These are phyloP conservation scores for Macrochelys suwanniensis DNA, from an alignment of 2,797 vertebrate species.

Conservation along the genomic window DNA sequence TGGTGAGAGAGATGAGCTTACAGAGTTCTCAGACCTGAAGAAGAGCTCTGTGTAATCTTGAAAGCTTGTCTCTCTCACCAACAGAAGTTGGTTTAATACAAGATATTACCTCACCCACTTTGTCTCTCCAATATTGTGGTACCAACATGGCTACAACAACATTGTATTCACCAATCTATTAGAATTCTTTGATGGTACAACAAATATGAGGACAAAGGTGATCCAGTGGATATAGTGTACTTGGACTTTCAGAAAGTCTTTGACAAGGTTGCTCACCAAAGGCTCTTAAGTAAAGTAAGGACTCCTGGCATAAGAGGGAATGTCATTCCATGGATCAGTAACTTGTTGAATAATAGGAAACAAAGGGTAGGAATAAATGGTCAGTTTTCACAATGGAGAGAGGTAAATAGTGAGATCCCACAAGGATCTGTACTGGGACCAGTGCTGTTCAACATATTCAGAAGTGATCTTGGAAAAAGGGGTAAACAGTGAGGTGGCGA, in stretches of 20 bases:
- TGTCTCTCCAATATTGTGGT: background rate
- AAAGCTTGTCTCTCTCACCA: background rate
- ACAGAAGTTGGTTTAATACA: background rate
- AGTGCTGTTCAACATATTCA: background rate
- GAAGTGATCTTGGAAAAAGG: background rate
- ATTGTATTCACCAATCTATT: background rate
- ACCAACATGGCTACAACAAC: background rate
- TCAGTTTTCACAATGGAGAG: background rate
- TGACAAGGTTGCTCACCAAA: background rate
- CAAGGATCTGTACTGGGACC: background rate
- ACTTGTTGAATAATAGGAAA: background rate
- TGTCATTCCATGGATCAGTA: background rate
- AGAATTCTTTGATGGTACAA: background rate
- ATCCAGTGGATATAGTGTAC: background rate
- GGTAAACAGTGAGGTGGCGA: background rate
- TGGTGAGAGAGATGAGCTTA: background rate
- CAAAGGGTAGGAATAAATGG: background rate
- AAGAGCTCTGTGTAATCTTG: background rate
- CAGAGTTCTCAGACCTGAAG: background rate
- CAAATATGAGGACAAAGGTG: background rate
- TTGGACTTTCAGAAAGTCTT: background rate
- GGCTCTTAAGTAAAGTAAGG: background rate
- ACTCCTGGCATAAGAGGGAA: background rate
- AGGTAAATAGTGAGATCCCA: background rate
- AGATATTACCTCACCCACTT: background rate